A percentile compares a stretch with the other conserved stretches of the same genome.
These are phyloP conservation scores for Bombus turneri DNA, from an alignment of 1,140 invertebrate genomes.

Conservation along the genomic window DNA sequence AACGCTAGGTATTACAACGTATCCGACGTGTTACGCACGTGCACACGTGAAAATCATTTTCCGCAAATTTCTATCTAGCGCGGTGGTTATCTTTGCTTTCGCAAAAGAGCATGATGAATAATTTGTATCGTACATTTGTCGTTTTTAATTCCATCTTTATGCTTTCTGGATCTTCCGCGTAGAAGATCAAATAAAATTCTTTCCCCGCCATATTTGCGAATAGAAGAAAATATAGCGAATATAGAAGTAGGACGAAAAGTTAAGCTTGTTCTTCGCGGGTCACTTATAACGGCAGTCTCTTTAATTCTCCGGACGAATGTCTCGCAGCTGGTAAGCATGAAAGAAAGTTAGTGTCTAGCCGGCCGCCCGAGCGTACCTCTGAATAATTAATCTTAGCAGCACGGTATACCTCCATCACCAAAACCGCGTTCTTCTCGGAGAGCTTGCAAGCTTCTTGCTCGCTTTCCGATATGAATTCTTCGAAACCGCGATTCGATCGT, in stretches of 20 bases:
- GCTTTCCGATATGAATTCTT: not conserved
- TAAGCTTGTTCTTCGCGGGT: not conserved
- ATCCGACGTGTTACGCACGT: not conserved
- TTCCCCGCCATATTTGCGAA: too few species aligned
- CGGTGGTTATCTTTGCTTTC: too few species aligned
- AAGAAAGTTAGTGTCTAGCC: not conserved
- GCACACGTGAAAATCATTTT: not conserved
- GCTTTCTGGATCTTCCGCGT: too few species aligned
- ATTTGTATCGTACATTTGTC: too few species aligned
- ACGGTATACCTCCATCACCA: constrained; percentile 23
- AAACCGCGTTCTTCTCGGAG: constrained; percentile 45
- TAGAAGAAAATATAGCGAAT: too few species aligned
- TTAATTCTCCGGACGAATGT: not conserved
- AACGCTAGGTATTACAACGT: not conserved
- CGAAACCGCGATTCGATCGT: not conserved
- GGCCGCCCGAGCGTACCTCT: not conserved
- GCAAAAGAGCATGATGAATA: too few species aligned
- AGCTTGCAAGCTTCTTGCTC: not conserved
- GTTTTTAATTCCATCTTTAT: too few species aligned
- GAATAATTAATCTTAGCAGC: constrained; percentile 57
- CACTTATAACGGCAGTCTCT: not conserved
- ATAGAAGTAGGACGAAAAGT: not conserved
- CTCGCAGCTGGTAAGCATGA: not conserved
- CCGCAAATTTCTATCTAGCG: too few species aligned
- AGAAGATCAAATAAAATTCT: too few species aligned